phyloP scores from a whole-genome alignment of 2,113 vertebrate genomes.

The Fukomys damarensis region DNA sequence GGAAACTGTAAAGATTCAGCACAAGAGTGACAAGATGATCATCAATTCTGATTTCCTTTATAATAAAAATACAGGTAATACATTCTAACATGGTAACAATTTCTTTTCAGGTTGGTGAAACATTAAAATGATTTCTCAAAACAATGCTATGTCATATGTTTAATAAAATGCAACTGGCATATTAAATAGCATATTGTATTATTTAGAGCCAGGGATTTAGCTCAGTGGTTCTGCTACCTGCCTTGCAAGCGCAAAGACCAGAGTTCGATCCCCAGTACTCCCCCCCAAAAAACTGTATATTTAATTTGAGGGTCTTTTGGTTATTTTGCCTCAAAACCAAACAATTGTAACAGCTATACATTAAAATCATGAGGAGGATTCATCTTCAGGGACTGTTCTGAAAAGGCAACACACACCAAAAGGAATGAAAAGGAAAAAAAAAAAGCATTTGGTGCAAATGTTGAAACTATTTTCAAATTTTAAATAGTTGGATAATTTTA shows the following conservation, averaged over 20 bases:
- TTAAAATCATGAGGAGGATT: not conserved
- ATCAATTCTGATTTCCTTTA: slow-evolving; percentile 38
- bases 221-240: no score
- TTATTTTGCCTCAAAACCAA: slow-evolving; percentile 24
- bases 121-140: not conserved
- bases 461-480: slow-evolving; percentile 55
- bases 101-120: not conserved
- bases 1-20: slow-evolving; percentile 4
- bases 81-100: slow-evolving; percentile 18
- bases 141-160: slow-evolving; percentile 16
- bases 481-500: slow-evolving; percentile 37
- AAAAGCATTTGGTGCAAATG: slow-evolving; percentile 27
- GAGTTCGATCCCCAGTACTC: no score
- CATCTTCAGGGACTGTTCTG: not conserved
- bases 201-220: no score
- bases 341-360: not conserved
- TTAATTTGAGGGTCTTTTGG: no score
- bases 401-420: not conserved
- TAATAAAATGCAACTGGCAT: slow-evolving; percentile 32
- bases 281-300: no score
- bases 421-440: not conserved
- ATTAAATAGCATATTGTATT: not conserved
- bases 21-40: not conserved
- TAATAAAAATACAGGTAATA: not conserved
- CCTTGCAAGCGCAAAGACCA: no score